Evolutionary conservation across 30 jellyfish, hydroid and myxozoan species (phyloP), one percentile per base, ranked within the genome.

Genomic region (Pseudorhiza aurosa): DNA sequence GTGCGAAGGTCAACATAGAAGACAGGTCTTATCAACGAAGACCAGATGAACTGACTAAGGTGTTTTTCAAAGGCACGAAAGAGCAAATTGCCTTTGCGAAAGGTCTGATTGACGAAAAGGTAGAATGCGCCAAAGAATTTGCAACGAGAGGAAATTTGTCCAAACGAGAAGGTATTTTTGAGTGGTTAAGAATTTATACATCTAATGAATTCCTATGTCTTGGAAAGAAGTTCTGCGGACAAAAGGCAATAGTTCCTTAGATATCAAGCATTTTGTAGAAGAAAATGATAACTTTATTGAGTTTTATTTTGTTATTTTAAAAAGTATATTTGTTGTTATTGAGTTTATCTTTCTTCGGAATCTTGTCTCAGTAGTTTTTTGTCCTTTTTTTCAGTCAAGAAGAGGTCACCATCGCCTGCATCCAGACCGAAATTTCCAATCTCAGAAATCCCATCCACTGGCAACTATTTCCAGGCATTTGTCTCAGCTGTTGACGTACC

Each of bases 401-500:
- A 53, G 25, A 36, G 71, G 42, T 56, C 83, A 24, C 84, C 65
- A 18, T 70, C 73, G 0, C 82, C 84, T n/a, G 42, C 81, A 3
- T 18, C 43, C 69, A 42, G 68, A 37, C 73, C 83, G n/a, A 22
- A 65, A 31, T 40, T 64, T 40, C 94, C 95, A 30, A 58, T 40
- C 33, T 40, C 62, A 14, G 17, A 35, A 15, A 69, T 87, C n/a
- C 97, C 97, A 30, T 58, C 58, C 15, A 60, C 81, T 25, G 83
- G 62, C n/a, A 86, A 42, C 17, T 91, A 58, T 45, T 78, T 91
- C 64, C 49, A 80, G 71, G 93, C 80, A 10, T 91, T 83, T 65
- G 93, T 91, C 37, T 85, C 96, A 2, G 98, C 98, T 0, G 65
- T 77, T 79, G 96, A 85, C n/a, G 65, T 65, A 47, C 98, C 98